phyloP scores from a whole-genome alignment of 1,140 invertebrate genomes.

The Anastatus disparis region DNA sequence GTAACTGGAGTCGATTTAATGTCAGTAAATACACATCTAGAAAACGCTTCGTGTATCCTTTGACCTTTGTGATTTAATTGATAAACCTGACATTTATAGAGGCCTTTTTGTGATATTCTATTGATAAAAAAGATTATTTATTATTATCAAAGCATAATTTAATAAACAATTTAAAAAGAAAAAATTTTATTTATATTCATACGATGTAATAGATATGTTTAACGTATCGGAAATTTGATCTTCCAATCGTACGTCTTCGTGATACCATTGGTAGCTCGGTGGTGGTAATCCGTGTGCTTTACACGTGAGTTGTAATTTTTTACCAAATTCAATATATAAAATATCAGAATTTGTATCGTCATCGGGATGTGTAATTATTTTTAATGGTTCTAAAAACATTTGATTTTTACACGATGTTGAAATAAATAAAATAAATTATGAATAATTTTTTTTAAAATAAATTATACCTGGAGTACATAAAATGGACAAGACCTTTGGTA shows the following conservation, averaged over 20 bases:
- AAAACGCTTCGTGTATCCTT: constrained; percentile 36
- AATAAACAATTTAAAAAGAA: neutral
- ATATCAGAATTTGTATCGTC: constrained; percentile 5
- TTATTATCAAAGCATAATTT: neutral
- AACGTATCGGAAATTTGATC: constrained; percentile 19
- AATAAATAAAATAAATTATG: neutral
- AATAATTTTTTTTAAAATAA: neutral
- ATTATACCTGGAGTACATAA: constrained; percentile 50
- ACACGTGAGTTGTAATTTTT: constrained; percentile 46
- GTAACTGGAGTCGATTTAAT: constrained; percentile 46
- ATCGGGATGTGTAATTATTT: constrained; percentile 50
- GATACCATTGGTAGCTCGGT: constrained; percentile 55
- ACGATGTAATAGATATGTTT: constrained; percentile 11
- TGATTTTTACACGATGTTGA: neutral
- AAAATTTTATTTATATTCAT: neutral
- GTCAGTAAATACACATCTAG: constrained; percentile 45
- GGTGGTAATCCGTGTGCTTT: constrained; percentile 54
- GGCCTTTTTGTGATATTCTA: constrained; percentile 48
- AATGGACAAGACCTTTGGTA: constrained; percentile 48
- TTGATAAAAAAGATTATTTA: neutral
- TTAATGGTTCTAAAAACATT: constrained; percentile 44
- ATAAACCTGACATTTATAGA: constrained; percentile 51
- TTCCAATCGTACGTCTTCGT: constrained; percentile 43
- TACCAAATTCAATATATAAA: constrained; percentile 43
- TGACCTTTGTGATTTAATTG: constrained; percentile 46